phyloP scores from a whole-genome alignment of 2,797 vertebrate species.

The Sphaeramia orbicularis region DNA sequence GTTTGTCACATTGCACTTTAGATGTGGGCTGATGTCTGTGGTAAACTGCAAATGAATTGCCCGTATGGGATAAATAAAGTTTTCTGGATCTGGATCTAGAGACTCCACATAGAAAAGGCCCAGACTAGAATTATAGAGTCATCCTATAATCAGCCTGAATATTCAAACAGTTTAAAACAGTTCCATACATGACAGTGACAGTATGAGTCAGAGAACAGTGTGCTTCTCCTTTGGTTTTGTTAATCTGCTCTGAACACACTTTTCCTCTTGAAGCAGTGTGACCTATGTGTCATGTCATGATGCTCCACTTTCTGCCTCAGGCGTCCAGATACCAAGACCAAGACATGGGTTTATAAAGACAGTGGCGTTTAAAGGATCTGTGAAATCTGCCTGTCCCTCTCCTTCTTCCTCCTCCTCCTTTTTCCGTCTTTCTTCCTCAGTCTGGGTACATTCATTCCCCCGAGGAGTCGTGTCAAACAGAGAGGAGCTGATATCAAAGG shows the following conservation, averaged over 20 bases:
- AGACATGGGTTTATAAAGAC: constrained; percentile 46
- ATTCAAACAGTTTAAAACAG: no score
- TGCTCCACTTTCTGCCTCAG: constrained; percentile 10
- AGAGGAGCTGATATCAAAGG: constrained; percentile 59
- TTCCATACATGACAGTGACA: no score
- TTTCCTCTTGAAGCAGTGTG: constrained; percentile 19
- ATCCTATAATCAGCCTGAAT: no score
- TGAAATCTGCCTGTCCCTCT: constrained; percentile 14
- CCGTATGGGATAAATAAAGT: no score
- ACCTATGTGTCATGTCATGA: constrained; percentile 35
- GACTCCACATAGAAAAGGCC: no score
- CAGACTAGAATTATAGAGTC: no score
- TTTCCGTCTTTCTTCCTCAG: not conserved
- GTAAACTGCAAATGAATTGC: no score
- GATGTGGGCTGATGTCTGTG: no score
- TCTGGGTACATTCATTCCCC: constrained; percentile 24
- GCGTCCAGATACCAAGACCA: constrained; percentile 19
- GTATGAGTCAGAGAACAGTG: not conserved
- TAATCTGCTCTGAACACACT: constrained; percentile 17
- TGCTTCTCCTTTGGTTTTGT: not conserved
- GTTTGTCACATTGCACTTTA: no score
- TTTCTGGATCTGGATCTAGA: no score
- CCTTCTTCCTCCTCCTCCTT: not conserved
- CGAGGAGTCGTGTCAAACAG: constrained; percentile 44
- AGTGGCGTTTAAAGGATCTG: constrained; percentile 42